Evolutionary conservation across 2,888 invertebrate genomes (phyloP), one percentile per base, ranked within the genome.

Genomic region (Eupsilia transversa): DNA sequence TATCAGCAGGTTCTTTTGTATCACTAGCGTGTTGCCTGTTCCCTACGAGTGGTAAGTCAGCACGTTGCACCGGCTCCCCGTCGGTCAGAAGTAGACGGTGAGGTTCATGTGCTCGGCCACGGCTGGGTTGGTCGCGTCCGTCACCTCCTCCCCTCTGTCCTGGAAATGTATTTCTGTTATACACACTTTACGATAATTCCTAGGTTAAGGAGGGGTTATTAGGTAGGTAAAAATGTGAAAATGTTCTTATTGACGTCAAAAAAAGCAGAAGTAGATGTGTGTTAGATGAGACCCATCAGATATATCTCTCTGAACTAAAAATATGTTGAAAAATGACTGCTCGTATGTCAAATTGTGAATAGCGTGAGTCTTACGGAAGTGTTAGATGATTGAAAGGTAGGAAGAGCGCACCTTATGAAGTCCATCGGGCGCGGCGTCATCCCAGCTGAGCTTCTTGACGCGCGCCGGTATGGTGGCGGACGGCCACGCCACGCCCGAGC

Each of bases 401-500:
- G 74, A 79, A 78, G 59, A 52, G 33, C 74, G 82, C 80, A 85
- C 86, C 82, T 80, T 77, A 54, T 78, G 77, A 12, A 65, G 83
- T n/a, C 49, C 77, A 6, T 82, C 70, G 3, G 80, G 83, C 23
- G 88, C 85, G 35, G 89, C 88, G 68, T 91, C 91, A 80, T 92
- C 92, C 91, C 91, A 98, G 92, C 98, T 98, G 69, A 98, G 96
- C 90, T 98, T 98, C 94, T 98, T 98, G 80, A 98, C 97, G 66
- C 98, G 94, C 69, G 97, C 97, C 9, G 98, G 97, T 49, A 97
- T 97, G 77, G 98, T 97, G 72, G 97, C 96, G 76, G 97, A 95
- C 0, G 98, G 97, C 98, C 98, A 98, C 68, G 97, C 96, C 72
- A 96, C 96, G 61, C 96, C 96, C 65, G 95, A 95, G 80, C 96